A percentile compares a stretch with the other conserved stretches of the same genome.
These are phyloP conservation scores for Porphyrio hochstetteri DNA, from an alignment of 2,113 vertebrate species.

Conservation along the genomic window DNA sequence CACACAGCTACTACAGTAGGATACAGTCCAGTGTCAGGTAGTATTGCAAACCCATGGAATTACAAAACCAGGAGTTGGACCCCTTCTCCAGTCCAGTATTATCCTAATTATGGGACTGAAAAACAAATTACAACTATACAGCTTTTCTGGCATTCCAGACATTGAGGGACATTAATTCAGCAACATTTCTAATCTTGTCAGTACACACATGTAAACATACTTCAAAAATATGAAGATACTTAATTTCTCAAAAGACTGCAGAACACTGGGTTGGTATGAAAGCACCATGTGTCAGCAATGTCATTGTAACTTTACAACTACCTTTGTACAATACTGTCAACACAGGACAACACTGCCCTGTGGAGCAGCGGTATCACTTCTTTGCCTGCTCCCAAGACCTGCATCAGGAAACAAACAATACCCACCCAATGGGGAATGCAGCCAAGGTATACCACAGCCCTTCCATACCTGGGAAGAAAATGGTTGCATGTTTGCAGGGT, in stretches of 20 bases:
- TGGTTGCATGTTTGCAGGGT: background rate
- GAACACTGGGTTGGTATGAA: background rate
- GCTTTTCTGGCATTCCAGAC: background rate
- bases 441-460: background rate
- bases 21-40: background rate
- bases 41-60: background rate
- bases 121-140: background rate
- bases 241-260: background rate
- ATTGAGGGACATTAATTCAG: background rate
- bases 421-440: background rate
- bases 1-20: background rate
- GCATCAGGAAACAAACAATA: background rate
- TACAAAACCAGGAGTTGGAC: background rate
- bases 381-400: background rate
- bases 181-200: background rate
- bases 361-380: fast-evolving
- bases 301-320: background rate
- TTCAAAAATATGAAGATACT: background rate
- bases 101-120: background rate
- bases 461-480: background rate
- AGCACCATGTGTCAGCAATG: background rate
- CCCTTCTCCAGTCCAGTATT: background rate
- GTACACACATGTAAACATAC: background rate
- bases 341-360: fast-evolving
- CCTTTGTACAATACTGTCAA: background rate